These are phyloP conservation scores for Eucidaris tribuloides DNA, from an alignment of 35 echinoderm and acorn worm genomes.

Conservation along the genomic window DNA sequence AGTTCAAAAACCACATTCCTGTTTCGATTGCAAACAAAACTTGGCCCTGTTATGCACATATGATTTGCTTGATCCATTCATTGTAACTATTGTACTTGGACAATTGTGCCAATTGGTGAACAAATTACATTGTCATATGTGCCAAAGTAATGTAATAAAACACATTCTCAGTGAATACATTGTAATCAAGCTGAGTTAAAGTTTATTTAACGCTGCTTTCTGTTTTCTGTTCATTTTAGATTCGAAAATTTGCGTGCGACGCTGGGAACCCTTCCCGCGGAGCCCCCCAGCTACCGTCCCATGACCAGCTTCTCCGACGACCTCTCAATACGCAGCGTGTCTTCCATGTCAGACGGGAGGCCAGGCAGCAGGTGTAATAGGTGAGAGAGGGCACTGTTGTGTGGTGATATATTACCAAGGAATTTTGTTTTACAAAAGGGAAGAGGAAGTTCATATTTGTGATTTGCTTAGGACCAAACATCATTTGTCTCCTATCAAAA, in stretches of 20 bases:
- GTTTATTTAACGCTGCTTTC: not conserved
- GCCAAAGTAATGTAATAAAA: too few species aligned
- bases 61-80: not conserved
- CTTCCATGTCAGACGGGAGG: conserved; percentile 30
- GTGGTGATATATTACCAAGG: not conserved
- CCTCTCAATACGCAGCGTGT: conserved; percentile 23
- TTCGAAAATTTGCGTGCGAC: conserved; percentile 63
- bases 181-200: not conserved
- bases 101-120: too few species aligned
- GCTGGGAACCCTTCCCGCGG: conserved; percentile 50
- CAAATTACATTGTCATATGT: too few species aligned
- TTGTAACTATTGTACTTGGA: not conserved
- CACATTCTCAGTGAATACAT: too few species aligned
- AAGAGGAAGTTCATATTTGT: not conserved
- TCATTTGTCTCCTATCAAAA: not conserved
- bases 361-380: conserved; percentile 66
- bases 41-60: not conserved
- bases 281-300: conserved; percentile 28
- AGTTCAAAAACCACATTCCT: too few species aligned
- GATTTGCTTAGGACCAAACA: not conserved
- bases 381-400: not conserved
- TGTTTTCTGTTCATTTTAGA: not conserved
- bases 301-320: conserved; percentile 15
- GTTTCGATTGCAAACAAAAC: too few species aligned
- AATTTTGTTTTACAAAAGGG: not conserved